Base-by-base conservation (phyloP, 2,888 invertebrate species). In the Hymenopus coronatus region DNA sequence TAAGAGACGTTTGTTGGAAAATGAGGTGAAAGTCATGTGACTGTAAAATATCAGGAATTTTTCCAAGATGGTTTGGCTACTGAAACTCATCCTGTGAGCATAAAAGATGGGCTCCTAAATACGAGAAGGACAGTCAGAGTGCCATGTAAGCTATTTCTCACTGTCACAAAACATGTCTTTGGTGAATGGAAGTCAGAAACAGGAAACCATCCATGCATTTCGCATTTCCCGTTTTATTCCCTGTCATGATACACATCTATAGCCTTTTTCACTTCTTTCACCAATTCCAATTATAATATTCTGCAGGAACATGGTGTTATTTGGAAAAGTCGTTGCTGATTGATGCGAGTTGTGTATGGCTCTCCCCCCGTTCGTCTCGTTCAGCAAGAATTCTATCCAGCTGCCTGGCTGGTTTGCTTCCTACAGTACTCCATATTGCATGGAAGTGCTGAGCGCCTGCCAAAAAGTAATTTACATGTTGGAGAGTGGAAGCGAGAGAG, bases 391-490 rank as follows among this genome's bases (percentile, higher is more conserved):
- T 70, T 70, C 54, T 70, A n/a, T n/a, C n/a, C n/a, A 20, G 54
- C 54, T 70, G 54, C 20, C 54, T 70, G 54, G 54, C 54, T 70
- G 54, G 54, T 20, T 70, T 20, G 54, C 54, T 70, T 70, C 54
- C 54, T 70, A 70, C 54, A 70, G 54, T 70, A 70, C 54, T 70
- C 54, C 54, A 70, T 70, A 70, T 70, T 70, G 54, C 54, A 70
- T 70, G 54, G 20, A 25, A 70, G 54, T 70, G 54, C 85, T 46
- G 40, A 14, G 3, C 85, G 84, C 84, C 84, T 84, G 88, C 84
- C 88, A 84, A 88, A 88, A 88, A 85, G 85, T 88, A 85, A 88
- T 88, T 88, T 88, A 88, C 88, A 88, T 88, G 54, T 82, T 88
- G 33, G 88, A 88, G 88, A 84, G 88, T 40, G 82, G 87, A 82